A percentile compares a stretch with the other conserved stretches of the same genome.
phyloP scores from a whole-genome alignment of 2,797 vertebrate genomes.

The Periparus ater region DNA sequence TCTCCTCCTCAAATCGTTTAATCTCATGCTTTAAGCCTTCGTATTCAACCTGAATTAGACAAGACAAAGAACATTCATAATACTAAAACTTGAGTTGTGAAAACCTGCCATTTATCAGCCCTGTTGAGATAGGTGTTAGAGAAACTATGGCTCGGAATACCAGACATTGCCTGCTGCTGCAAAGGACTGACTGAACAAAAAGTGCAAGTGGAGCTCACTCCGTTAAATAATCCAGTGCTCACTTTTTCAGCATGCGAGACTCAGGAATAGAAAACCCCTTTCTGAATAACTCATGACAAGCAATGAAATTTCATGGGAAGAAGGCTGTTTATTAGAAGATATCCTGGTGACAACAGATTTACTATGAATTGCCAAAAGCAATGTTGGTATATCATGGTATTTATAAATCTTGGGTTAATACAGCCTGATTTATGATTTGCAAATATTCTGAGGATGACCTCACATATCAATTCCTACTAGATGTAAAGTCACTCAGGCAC shows the following conservation, averaged over 20 bases:
- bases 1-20: constrained; percentile 95
- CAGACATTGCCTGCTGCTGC: neutral
- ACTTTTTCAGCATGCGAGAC: neutral
- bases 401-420: neutral
- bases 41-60: constrained; percentile 90
- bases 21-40: constrained; percentile 98
- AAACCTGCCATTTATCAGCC: constrained; percentile 66
- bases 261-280: neutral
- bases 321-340: neutral
- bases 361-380: neutral
- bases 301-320: neutral
- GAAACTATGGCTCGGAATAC: neutral
- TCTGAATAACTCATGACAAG: neutral
- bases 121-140: constrained; percentile 26
- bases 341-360: neutral
- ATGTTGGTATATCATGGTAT: neutral
- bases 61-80: constrained; percentile 76
- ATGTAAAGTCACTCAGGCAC: neutral
- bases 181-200: neutral
- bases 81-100: constrained; percentile 77
- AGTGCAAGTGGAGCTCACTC: neutral
- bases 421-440: neutral
- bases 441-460: neutral
- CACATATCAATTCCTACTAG: neutral
- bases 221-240: neutral